These are phyloP conservation scores for Mesoclemmys tuberculata DNA, from an alignment of 2,113 vertebrate species.

Conservation along the genomic window DNA sequence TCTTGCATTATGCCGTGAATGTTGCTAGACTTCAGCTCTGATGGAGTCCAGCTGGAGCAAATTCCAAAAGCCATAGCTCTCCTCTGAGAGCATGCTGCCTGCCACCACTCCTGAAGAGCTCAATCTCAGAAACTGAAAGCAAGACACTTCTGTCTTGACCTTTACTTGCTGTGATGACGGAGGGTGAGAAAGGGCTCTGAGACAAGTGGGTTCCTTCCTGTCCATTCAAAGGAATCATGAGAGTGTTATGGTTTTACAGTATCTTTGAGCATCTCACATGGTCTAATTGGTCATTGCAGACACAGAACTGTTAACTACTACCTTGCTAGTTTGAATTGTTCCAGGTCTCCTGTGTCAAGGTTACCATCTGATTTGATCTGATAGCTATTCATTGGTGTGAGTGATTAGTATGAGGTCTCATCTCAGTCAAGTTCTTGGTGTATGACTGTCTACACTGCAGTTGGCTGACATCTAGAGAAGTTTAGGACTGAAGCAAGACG, in stretches of 20 bases:
- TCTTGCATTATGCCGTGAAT: neutral
- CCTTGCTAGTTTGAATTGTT: conserved; percentile 17
- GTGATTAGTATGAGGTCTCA: conserved; percentile 56
- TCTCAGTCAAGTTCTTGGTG: neutral
- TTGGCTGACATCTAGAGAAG: neutral
- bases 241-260: neutral
- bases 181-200: neutral
- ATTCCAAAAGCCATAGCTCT: conserved; percentile 5
- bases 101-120: conserved; percentile 57
- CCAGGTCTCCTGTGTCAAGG: conserved; percentile 48
- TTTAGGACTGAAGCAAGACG: neutral
- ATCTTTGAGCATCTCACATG: neutral
- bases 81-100: neutral
- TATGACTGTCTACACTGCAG: neutral
- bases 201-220: neutral
- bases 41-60: neutral
- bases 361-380: conserved; percentile 62
- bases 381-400: conserved; percentile 8
- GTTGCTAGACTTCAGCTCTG: neutral
- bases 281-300: neutral
- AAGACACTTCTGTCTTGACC: conserved; percentile 38
- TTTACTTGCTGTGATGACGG: conserved; percentile 40
- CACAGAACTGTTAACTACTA: fast-evolving
- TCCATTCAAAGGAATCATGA: neutral
- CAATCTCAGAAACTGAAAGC: neutral